A percentile compares a stretch with the other conserved stretches of the same genome.
These are phyloP conservation scores for Drosophila prostipennis DNA, from an alignment of 2,888 invertebrate species.

Conservation along the genomic window DNA sequence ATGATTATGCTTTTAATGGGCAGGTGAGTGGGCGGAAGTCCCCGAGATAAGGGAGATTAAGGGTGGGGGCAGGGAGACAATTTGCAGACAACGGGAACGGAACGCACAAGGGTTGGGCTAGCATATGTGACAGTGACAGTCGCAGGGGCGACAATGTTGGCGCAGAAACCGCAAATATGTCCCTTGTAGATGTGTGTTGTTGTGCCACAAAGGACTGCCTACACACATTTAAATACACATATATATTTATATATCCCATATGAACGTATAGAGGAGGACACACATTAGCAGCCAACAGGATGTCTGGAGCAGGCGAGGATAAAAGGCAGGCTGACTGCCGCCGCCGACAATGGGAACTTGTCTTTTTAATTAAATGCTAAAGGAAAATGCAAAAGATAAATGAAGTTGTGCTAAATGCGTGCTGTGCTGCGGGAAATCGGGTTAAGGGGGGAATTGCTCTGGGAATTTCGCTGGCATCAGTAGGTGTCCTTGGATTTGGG, in stretches of 20 bases:
- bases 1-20: slow-evolving; percentile 78
- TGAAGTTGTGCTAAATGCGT: slow-evolving; percentile 80
- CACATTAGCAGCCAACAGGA: slow-evolving; percentile 38
- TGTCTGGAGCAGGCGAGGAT: slow-evolving; percentile 46
- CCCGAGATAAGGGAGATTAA: slow-evolving; percentile 26
- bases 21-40: slow-evolving; percentile 53
- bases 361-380: slow-evolving; percentile 80
- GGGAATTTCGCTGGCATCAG: slow-evolving; percentile 26
- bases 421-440: slow-evolving; percentile 55
- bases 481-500: slow-evolving; percentile 32
- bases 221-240: slow-evolving; percentile 1
- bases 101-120: slow-evolving; percentile 21
- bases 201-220: slow-evolving; percentile 46
- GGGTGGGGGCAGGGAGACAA: slow-evolving; percentile 6
- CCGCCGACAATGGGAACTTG: slow-evolving; percentile 77
- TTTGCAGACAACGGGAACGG: slow-evolving; percentile 28
- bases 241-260: slow-evolving; percentile 7
- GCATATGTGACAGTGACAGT: slow-evolving; percentile 75
- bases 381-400: slow-evolving; percentile 80
- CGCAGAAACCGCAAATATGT: slow-evolving; percentile 78
- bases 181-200: slow-evolving; percentile 48
- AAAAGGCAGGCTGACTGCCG: slow-evolving; percentile 45
- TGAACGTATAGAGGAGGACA: slow-evolving; percentile 18
- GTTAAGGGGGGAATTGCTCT: slow-evolving; percentile 30
- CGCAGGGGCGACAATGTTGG: slow-evolving; percentile 72